These are phyloP conservation scores for Dermolepida albohirtum DNA, from an alignment of 2,888 invertebrate species.

Conservation along the genomic window DNA sequence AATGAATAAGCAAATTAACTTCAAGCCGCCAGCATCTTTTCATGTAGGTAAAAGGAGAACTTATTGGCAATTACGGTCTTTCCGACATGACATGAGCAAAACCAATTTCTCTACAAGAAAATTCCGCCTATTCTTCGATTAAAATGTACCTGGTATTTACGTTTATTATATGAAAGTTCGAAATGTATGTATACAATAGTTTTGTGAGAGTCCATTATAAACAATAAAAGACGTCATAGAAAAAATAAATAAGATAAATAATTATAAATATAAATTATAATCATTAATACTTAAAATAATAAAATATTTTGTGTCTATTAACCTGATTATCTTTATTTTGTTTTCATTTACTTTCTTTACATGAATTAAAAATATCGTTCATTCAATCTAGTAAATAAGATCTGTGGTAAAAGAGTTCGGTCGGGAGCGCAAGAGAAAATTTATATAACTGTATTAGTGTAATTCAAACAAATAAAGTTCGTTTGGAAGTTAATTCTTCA, in stretches of 20 bases:
- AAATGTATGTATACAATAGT: too few relatives aligned
- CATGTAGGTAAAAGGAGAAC: constrained; percentile 14
- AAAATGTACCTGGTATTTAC: too few relatives aligned
- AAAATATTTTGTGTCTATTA: too few relatives aligned
- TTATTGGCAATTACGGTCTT: constrained; percentile 26
- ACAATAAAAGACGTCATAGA: too few relatives aligned
- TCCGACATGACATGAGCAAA: not conserved
- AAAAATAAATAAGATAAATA: too few relatives aligned
- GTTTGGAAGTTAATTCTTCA: constrained; percentile 29
- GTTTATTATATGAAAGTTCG: too few relatives aligned
- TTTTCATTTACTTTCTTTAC: not conserved
- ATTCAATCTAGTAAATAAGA: constrained; percentile 26
- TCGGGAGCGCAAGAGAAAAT: constrained; percentile 5
- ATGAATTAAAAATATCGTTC: constrained; percentile 1
- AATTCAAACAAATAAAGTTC: constrained; percentile 27
- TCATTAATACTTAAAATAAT: too few relatives aligned
- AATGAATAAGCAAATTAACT: constrained; percentile 30
- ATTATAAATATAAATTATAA: too few relatives aligned
- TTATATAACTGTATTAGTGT: constrained; percentile 34
- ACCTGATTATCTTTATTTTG: not conserved
- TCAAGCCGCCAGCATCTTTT: constrained; percentile 23
- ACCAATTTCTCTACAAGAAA: not conserved
- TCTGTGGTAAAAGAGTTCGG: not conserved
- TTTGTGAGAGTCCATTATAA: too few relatives aligned
- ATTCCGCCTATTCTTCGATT: not conserved